Evolutionary conservation across 2,113 vertebrate genomes (phyloP), one percentile per base, ranked within the genome.

Genomic region (Piaya cayana): DNA sequence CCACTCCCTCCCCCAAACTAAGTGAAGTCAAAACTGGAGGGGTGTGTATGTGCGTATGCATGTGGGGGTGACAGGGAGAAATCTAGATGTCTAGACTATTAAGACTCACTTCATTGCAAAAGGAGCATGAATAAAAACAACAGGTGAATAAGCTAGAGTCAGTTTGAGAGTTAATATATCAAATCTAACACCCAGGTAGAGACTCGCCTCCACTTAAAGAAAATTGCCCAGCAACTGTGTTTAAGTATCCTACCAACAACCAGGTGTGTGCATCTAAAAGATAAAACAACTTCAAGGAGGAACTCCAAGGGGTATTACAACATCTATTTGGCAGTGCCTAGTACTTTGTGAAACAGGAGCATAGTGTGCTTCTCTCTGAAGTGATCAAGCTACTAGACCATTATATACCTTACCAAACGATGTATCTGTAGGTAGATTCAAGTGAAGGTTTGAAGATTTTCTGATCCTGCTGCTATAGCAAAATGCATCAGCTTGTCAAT

Each of bases 61-160:
- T 82, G 42, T 52, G 88, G 82, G 88, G 88, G 88, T 56, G 88
- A 94, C 34, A 83, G 22, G 58, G 76, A 55, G 55, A 88, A 88
- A 92, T 83, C 92, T 88, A 86, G 84, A 82, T 89, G 71, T 88
- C 85, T 92, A 70, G 76, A 90, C 92, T 75, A 80, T 63, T 90
- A 93, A 86, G 34, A 83, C 62, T 88, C 4, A 92, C 77, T 92
- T 78, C 59, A 45, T 52, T 81, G 86, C 76, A 93, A 80, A 74
- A 95, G 19, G 9, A 88, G 52, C 80, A 90, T 68, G 92, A 94
- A 92, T 88, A 45, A 96, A 95, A 94, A 93, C 85, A 96, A 94
- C 71, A 96, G 71, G 76, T 93, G 85, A 92, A 59, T 83, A 74
- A 55, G 42, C 37, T 19, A 39, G 52, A 85, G 39, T 63, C 37